Percentiles rank a stretch among this genome's conserved stretches.
Evolutionary conservation across 2,113 vertebrate species (phyloP).

Genomic region (Synodontis membranacea): DNA sequence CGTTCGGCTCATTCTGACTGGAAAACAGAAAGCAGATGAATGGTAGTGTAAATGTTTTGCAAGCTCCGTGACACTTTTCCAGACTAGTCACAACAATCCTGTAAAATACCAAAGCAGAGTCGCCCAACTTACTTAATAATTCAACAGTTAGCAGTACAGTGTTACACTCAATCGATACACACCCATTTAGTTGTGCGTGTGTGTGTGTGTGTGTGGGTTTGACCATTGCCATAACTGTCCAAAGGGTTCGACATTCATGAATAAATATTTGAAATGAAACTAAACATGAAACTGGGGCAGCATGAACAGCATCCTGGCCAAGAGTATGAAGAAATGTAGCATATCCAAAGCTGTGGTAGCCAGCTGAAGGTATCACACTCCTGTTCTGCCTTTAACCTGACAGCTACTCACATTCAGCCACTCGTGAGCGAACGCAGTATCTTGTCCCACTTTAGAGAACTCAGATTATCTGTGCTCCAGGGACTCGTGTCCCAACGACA

Average conservation of each 20-base stretch:
- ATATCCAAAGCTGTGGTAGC: background rate
- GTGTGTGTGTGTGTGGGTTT: constrained; percentile 7
- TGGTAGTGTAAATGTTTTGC: constrained; percentile 19
- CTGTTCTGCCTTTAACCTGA: constrained; percentile 19
- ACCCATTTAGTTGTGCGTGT: constrained; percentile 13
- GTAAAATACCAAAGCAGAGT: constrained; percentile 11
- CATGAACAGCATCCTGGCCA: background rate
- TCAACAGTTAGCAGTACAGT: constrained; percentile 41
- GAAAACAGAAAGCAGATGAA: constrained; percentile 29
- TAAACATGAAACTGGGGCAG: constrained; percentile 17
- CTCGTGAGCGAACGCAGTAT: constrained; percentile 10
- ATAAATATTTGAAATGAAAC: constrained; percentile 32
- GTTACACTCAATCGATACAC: constrained; percentile 44
- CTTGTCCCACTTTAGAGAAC: constrained; percentile 28
- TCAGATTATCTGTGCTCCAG: constrained; percentile 19
- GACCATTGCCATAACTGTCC: background rate
- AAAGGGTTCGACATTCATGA: background rate
- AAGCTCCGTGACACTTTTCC: constrained; percentile 27
- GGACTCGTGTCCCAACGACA: constrained; percentile 16
- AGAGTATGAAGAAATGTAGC: background rate
- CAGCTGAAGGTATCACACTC: background rate
- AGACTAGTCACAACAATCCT: constrained; percentile 31
- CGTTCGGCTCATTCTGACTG: constrained; percentile 90
- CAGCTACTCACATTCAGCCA: constrained; percentile 16
- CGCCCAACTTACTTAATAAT: constrained; percentile 51